phyloP scores from a whole-genome alignment of 2,113 vertebrate species.

The Pelecanus crispus region DNA sequence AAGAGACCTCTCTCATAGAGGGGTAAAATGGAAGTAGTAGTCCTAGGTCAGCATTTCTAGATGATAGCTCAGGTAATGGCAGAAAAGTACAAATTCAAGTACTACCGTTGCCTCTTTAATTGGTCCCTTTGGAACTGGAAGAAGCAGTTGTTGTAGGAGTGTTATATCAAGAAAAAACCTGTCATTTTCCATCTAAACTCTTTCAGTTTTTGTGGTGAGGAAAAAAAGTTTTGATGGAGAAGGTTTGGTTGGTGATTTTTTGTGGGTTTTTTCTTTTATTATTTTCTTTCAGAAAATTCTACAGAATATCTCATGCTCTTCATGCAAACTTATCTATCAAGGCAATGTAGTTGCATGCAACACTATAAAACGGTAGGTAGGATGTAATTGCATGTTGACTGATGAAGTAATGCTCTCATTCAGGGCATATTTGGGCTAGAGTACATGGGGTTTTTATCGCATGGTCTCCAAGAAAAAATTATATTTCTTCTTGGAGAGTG shows the following conservation, averaged over 20 bases:
- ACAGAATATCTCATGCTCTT: not conserved
- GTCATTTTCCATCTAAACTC: not conserved
- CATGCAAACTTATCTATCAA: not conserved
- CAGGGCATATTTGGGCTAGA: not conserved
- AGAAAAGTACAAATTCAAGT: not conserved
- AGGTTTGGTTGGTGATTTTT: not conserved
- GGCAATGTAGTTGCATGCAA: not conserved
- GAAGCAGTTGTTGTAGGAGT: not conserved
- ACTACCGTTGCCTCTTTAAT: not conserved
- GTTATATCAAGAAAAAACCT: not conserved
- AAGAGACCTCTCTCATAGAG: not conserved
- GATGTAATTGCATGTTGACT: not conserved
- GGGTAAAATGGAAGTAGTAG: not conserved
- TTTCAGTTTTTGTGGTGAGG: not conserved
- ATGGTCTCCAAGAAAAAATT: not conserved
- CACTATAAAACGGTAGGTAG: not conserved
- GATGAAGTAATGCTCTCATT: not conserved
- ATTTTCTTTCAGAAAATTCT: not conserved
- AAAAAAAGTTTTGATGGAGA: not conserved
- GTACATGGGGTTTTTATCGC: fast-evolving
- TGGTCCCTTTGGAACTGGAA: not conserved
- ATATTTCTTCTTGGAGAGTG: not conserved
- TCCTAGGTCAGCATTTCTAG: not conserved
- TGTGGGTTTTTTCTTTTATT: not conserved
- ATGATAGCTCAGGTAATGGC: not conserved